phyloP scores from a whole-genome alignment of 2,797 vertebrate genomes.

The Calcarius lapponicus region DNA sequence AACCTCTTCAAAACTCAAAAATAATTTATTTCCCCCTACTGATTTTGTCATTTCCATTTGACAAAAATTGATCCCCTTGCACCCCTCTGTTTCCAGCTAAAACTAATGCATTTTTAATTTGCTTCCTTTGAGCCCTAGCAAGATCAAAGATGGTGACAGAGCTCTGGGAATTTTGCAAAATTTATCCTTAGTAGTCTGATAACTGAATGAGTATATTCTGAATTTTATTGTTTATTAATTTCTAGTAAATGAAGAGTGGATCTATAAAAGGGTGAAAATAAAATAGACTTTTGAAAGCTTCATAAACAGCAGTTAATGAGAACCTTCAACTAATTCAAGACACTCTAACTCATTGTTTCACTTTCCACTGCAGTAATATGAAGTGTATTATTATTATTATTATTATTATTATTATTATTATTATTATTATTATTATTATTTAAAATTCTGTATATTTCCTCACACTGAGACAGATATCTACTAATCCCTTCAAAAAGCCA shows the following conservation, averaged over 20 bases:
- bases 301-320: neutral
- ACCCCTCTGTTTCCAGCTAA: neutral
- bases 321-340: neutral
- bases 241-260: neutral
- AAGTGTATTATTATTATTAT: neutral
- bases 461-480: neutral
- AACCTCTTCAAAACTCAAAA: conserved; percentile 9
- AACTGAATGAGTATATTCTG: neutral
- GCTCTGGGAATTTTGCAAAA: neutral
- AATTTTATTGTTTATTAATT: neutral
- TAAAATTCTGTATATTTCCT: neutral
- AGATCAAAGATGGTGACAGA: conserved; percentile 38
- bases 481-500: neutral
- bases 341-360: neutral
- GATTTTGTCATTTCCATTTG: conserved; percentile 14
- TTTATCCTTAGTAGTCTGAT: neutral
- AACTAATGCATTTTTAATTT: conserved; percentile 49
- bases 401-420: no score
- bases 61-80: conserved; percentile 26
- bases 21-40: neutral
- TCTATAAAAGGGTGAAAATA: neutral
- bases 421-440: neutral
- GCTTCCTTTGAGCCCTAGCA: conserved; percentile 1
- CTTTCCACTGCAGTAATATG: no score
- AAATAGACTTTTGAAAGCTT: neutral